These are phyloP conservation scores for Smutsia gigantea DNA, from an alignment of 2,797 vertebrate species.

Conservation along the genomic window DNA sequence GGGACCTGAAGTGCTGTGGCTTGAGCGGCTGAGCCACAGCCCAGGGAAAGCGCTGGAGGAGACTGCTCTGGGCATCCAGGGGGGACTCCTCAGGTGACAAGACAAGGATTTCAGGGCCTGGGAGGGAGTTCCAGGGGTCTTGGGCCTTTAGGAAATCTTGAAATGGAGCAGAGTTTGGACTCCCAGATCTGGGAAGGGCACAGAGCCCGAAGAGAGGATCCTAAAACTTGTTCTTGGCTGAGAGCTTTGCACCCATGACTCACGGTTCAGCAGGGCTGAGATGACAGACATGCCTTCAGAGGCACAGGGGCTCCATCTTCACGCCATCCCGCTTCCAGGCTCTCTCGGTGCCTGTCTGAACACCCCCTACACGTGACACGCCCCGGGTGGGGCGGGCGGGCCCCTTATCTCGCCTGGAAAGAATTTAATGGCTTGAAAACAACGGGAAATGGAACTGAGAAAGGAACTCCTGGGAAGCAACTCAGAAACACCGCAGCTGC, in stretches of 20 bases:
- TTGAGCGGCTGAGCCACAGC: not conserved
- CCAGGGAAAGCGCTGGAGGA: not conserved
- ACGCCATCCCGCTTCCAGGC: not conserved
- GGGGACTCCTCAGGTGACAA: not conserved
- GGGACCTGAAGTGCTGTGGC: not conserved
- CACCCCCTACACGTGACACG: slow-evolving; percentile 58
- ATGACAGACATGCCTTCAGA: slow-evolving; percentile 21
- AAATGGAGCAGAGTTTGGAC: not conserved
- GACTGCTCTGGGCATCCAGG: not conserved
- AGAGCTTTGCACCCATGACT: slow-evolving; percentile 57
- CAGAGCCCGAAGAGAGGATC: not conserved
- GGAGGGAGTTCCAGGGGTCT: not conserved
- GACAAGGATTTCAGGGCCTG: not conserved
- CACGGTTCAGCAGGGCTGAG: slow-evolving; percentile 40
- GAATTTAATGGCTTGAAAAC: slow-evolving; percentile 81
- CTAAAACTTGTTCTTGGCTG: slow-evolving; percentile 45
- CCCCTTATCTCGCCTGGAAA: slow-evolving; percentile 83
- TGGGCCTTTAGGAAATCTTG: not conserved
- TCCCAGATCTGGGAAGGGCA: not conserved
- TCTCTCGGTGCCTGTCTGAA: not conserved
- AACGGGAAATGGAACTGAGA: slow-evolving; percentile 77
- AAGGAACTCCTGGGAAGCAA: slow-evolving; percentile 73
- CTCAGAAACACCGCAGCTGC: slow-evolving; percentile 67
- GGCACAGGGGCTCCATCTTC: not conserved
- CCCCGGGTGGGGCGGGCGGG: slow-evolving; percentile 70